Percentiles rank a stretch among this genome's conserved stretches.
Conservation (phyloP, 2,113 vertebrate species). For the Thamnaconus septentrionalis region DNA sequence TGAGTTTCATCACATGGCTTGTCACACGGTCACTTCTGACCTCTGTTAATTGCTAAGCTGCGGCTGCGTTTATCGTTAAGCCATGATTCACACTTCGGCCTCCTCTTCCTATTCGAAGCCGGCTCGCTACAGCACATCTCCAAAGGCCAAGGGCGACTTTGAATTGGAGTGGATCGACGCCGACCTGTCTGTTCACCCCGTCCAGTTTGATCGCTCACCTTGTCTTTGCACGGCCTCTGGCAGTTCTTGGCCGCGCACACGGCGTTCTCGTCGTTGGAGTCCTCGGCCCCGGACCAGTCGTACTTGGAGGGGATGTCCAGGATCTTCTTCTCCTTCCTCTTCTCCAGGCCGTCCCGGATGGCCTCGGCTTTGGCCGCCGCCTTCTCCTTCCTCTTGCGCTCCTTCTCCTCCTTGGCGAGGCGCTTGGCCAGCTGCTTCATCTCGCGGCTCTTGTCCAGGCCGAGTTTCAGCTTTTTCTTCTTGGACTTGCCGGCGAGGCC, state of each 20-base stretch:
- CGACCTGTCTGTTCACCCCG: no score
- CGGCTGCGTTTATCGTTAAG: conserved; percentile 38
- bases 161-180: no score
- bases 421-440: conserved; percentile 95
- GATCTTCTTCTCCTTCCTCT: conserved; percentile 93
- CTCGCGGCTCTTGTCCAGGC: conserved; percentile 90
- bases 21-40: conserved; percentile 23
- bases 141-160: no score
- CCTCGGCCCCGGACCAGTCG: conserved; percentile 97
- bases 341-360: conserved; percentile 86
- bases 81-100: conserved; percentile 13
- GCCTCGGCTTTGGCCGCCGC: conserved; percentile 86
- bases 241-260: conserved; percentile 96
- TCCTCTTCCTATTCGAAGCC: no score
- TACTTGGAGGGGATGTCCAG: conserved; percentile 98
- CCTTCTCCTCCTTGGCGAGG: conserved; percentile 93
- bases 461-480: conserved; percentile 97
- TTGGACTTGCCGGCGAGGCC: conserved; percentile 85
- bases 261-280: conserved; percentile 96
- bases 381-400: conserved; percentile 93
- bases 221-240: conserved; percentile 96
- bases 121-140: no score
- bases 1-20: conserved; percentile 6
- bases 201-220: conserved; percentile 77
- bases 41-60: conserved; percentile 45